Base-by-base conservation (phyloP, 2,888 invertebrate species). In the Heliconius hortense region DNA sequence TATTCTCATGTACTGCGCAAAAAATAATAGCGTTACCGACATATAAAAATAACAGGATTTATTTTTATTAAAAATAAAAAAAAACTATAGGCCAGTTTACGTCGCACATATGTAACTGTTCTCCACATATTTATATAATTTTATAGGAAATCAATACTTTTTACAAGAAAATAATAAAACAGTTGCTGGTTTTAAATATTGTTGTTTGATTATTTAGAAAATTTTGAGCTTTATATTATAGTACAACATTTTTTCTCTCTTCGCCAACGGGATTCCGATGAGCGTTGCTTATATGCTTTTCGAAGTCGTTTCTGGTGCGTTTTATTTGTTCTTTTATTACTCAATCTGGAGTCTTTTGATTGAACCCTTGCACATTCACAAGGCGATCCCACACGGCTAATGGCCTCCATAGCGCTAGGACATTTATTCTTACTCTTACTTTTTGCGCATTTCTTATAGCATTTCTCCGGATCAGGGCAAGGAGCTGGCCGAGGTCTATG, bases 401-500 rank as follows among this genome's bases (percentile, higher is more conserved):
- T 85, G 3, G 85, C 87, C 3, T 87, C 88, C 86, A 89, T 85
- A 18, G 92, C 89, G 74, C 90, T 91, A 64, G 88, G 88, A 69
- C 92, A 92, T 84, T 89, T 91, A 28, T 76, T 74, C 77, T 88
- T 90, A 71, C 82, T 74, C 77, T 88, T 90, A 71, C 82, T 81
- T 78, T 82, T 88, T 69, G 84, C 86, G 79, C 90, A 88, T 82
- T 86, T 88, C 69, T 86, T 84, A 81, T 88, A 91, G 81, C 93
- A 93, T 77, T 87, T 83, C 75, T 92, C 90, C 59, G 91, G 92
- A n/a, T 86, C 76, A 18, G 89, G 86, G 76, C 93, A 93, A 7
- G 92, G 90, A 26, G 89, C 82, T 56, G 89, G 87, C 59, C 89
- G 86, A 3, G 90, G 93, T 79, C 91, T 86, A 79, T 90, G 91